Evolutionary conservation across 2,113 vertebrate genomes (phyloP), one percentile per base, ranked within the genome.

Genomic region (Pangasianodon gigas): DNA sequence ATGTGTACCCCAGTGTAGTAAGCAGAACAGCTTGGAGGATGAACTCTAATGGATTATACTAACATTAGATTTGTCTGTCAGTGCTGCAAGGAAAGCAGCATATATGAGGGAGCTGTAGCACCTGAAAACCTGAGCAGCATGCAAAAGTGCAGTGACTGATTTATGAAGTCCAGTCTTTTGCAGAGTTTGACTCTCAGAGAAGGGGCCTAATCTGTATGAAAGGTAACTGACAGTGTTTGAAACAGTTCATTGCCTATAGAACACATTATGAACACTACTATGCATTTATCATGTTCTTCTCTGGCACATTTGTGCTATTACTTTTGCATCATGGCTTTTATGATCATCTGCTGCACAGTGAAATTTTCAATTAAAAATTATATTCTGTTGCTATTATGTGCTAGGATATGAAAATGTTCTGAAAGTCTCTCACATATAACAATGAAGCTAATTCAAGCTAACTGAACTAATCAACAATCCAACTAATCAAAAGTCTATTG

Each of bases 361-460:
- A 41, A 89, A 86, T 62, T 91, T 89, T 91, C 91, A 87, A 87
- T 90, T 92, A 88, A 91, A 89, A 86, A 92, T 80, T 41, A 71
- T 44, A 41, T 52, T 83, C 46, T 77, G 44, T 89, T 87, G 86
- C 82, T 71, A 62, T 89, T 75, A 56, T 89, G 87, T 90, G 58
- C 77, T 58, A 88, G 46, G 51, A 89, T 67, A 88, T 51, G 56
- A 87, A 83, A 89, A 58, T 65, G 41, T 60, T 88, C 58, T 26
- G 29, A 80, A 81, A 81, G 75, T 80, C 24, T 65, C 19, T 41
- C 46, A 46, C 41, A 24, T 81, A 46, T 32, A 69, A 69, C 44
- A 46, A 60, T 5, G 52, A 58, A 10, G 46, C 11, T 18, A 65
- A 85, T n/a, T 71, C 46, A 86, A 14, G 44, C 21, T 48, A 37